Percentiles rank a stretch among this genome's conserved stretches.
These are phyloP conservation scores for Ceratotherium simum DNA, from an alignment of 2,113 vertebrate species.

Conservation along the genomic window DNA sequence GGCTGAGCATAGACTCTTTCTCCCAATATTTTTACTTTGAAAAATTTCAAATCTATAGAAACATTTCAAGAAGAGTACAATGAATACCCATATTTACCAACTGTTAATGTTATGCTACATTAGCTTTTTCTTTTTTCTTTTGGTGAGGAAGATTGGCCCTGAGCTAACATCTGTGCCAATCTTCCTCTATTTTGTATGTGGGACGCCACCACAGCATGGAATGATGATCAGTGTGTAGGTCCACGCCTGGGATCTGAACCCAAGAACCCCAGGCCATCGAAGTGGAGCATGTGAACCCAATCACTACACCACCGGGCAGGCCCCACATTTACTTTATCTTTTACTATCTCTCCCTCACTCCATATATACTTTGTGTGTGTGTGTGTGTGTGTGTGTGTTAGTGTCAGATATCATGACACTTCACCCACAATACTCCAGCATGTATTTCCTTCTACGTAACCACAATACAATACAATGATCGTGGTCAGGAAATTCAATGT, in stretches of 20 bases:
- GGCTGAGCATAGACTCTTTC: background rate
- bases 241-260: no score
- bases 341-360: background rate
- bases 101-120: fast-evolving
- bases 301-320: no score
- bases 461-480: no score
- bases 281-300: no score
- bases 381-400: background rate
- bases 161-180: no score
- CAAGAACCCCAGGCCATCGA: no score
- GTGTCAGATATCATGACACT: fast-evolving
- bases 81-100: no score
- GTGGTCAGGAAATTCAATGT: background rate
- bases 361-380: fast-evolving
- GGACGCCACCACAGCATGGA: no score
- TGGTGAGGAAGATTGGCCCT: no score
- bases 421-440: background rate
- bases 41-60: background rate
- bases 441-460: fast-evolving
- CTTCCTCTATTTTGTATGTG: no score
- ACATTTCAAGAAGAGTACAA: background rate
- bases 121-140: background rate
- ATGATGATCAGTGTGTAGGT: no score
- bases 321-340: background rate
- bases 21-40: background rate